Percentiles rank a stretch among this genome's conserved stretches.
phyloP scores from a whole-genome alignment of 2,888 invertebrate genomes.

The Mactromeris polynyma region DNA sequence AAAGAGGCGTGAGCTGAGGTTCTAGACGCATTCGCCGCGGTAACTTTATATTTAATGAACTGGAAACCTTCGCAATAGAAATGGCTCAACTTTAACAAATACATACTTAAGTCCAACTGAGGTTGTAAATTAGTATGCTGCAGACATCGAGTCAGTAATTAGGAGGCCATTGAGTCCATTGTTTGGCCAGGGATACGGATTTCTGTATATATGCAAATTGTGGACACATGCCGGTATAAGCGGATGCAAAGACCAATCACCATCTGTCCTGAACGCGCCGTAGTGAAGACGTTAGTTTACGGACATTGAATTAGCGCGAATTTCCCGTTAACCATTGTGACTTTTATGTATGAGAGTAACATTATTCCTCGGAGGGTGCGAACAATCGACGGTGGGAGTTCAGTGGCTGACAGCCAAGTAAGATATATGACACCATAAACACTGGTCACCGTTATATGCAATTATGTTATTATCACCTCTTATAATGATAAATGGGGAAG shows the following conservation, averaged over 20 bases:
- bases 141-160: not conserved
- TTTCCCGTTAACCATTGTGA: not conserved
- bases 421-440: not conserved
- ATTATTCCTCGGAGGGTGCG: not conserved
- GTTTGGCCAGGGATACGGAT: not conserved
- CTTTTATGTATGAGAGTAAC: not conserved
- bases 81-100: not conserved
- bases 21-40: not conserved
- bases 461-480: not conserved
- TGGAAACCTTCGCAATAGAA: not conserved
- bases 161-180: not conserved
- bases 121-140: not conserved
- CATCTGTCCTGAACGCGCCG: conserved; percentile 7
- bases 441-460: not conserved
- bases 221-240: not conserved
- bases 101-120: not conserved
- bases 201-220: not conserved
- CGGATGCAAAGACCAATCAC: not conserved
- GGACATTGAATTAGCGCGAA: not conserved
- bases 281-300: not conserved
- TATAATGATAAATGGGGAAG: not conserved
- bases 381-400: not conserved
- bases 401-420: not conserved
- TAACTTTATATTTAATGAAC: not conserved
- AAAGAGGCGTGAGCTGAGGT: not conserved